Evolutionary conservation across 2,113 vertebrate species (phyloP), one percentile per base, ranked within the genome.

Genomic region (Oriolus oriolus): DNA sequence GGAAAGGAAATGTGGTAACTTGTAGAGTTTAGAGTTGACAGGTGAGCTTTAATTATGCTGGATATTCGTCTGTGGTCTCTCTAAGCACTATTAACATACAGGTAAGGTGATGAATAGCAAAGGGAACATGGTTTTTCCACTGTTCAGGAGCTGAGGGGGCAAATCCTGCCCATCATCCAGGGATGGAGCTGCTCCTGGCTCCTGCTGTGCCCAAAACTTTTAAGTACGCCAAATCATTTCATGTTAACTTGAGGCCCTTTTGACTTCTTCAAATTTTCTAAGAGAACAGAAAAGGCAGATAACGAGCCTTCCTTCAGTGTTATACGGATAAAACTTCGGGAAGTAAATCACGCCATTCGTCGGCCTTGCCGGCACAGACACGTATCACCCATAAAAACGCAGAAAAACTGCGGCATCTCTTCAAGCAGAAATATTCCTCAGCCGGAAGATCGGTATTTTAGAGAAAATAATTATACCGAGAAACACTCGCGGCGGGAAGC

Each of bases 71-170:
- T 41, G 13, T 2, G 5, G 13, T 45, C 5, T 42, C 49, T 85
- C 89, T 52, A 28, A 80, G 69, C 17, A 47, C 2, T 23, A 30
- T 70, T 42, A n/a, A 31, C 3, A 7, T 2, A 16, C 0, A 68
- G 30, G 5, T 52, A 56, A 54, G 35, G 56, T 0, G 3, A 7
- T 31, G 16, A 3, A n/a, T 6, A 17, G 16, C n/a, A 90, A 85
- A 61, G 0, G 2, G 15, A 60, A n/a, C 0, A 0, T 6, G 5
- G 1, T 2, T 28, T 49, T 82, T 82, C 27, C 28, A 9, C 63
- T 1, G 4, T n/a, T 16, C 6, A 11, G 35, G 26, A 59, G 10
- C 20, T 8, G 30, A 56, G 16, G 12, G 23, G 12, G 23, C 4
- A 30, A 65, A 24, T 31, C 33, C 15, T 28, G 26, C 30, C 27